Conservation (phyloP, 2,797 vertebrate species). For the Apogon hyalosoma region DNA sequence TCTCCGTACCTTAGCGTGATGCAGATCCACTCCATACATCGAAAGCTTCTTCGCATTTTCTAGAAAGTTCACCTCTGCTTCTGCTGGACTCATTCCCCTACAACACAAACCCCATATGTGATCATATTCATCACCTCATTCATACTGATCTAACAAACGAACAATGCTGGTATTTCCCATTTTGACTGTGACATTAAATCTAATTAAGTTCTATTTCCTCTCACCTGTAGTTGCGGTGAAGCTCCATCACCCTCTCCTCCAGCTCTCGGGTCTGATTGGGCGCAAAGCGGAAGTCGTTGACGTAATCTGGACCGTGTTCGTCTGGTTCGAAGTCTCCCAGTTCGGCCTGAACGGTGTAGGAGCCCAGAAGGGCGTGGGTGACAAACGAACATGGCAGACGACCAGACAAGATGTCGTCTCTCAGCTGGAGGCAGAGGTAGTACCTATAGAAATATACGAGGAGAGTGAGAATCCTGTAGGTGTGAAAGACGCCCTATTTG, state of each 20-base stretch:
- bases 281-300: slow-evolving; percentile 93
- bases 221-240: slow-evolving; percentile 95
- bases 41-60: slow-evolving; percentile 99
- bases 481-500: too few relatives aligned
- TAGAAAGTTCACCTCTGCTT: slow-evolving; percentile 97
- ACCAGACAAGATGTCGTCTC: slow-evolving; percentile 95
- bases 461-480: background rate
- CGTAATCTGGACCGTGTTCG: slow-evolving; percentile 92
- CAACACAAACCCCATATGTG: slow-evolving; percentile 41
- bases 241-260: slow-evolving; percentile 96
- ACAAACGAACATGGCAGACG: slow-evolving; percentile 97
- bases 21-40: slow-evolving; percentile 98
- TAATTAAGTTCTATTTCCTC: slow-evolving; percentile 19
- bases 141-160: slow-evolving; percentile 17
- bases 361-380: slow-evolving; percentile 95
- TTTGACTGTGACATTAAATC: slow-evolving; percentile 2
- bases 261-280: slow-evolving; percentile 96
- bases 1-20: slow-evolving; percentile 93
- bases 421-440: slow-evolving; percentile 97
- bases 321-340: slow-evolving; percentile 93
- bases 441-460: slow-evolving; percentile 83
- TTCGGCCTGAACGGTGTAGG: slow-evolving; percentile 95
- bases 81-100: slow-evolving; percentile 97
- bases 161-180: slow-evolving; percentile 17
- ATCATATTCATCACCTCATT: slow-evolving; percentile 22